Evolutionary conservation across 2,888 invertebrate genomes (phyloP), one percentile per base, ranked within the genome.

Genomic region (Trissolcus japonicus): DNA sequence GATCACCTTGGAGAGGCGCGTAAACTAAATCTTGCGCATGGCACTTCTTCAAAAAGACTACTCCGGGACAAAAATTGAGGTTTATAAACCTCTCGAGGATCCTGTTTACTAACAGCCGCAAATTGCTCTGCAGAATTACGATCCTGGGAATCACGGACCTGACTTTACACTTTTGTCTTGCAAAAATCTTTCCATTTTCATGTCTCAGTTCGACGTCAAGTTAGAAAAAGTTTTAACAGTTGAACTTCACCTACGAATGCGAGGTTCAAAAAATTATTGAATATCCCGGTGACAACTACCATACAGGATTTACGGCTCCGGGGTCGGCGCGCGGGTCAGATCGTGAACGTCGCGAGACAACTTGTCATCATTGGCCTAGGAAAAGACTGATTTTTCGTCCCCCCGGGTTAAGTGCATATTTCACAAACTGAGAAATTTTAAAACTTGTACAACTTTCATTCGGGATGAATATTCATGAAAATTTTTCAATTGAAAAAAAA

Each of bases 261-360:
- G 69, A 83, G 84, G 84, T 85, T 86, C 6, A 11, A 35, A 86
- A 86, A 87, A 86, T 84, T 82, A 73, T 76, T 67, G 67, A 35
- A 79, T 78, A 79, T 76, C 78, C 72, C 82, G 84, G 86, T 86
- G 87, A 87, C 87, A 87, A 86, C 82, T 84, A 81, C 84, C 82
- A 82, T 84, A 81, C 78, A 79, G 82, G 85, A 87, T 87, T 87
- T 87, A 87, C 82, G 85, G 82, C 85, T 78, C 40, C 82, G 83
- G 82, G 86, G 85, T 86, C 86, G 80, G 80, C 81, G 82, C 80
- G 76, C 80, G 80, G 87, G 85, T 85, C 84, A 82, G 83, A 84
- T 87, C 86, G 86, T 86, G 86, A 87, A 86, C 83, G 83, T 82
- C 80, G 79, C 82, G 76, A 81, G 83, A 84, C 84, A 84, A 84